phyloP scores from a whole-genome alignment of 2,888 invertebrate species.

The Meiosimyza decipiens region DNA sequence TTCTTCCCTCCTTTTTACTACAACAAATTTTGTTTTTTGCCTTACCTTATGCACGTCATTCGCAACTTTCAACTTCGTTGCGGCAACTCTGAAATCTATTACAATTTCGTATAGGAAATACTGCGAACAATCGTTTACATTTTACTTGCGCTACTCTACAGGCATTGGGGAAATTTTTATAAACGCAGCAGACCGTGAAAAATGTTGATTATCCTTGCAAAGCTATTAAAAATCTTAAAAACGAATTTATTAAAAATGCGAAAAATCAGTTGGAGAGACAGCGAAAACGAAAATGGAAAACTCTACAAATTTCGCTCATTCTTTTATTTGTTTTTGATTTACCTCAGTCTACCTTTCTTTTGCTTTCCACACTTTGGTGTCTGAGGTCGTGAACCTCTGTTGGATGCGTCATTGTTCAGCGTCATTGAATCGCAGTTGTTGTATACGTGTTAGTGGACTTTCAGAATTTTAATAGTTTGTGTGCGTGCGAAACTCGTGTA shows the following conservation, averaged over 20 bases:
- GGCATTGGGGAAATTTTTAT: constrained; percentile 23
- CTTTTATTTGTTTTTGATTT: background rate
- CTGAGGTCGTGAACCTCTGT: constrained; percentile 55
- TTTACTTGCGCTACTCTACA: background rate
- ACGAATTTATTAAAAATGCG: too few species aligned
- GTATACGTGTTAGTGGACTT: background rate
- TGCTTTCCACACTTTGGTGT: constrained; percentile 43
- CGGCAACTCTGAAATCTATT: constrained; percentile 26
- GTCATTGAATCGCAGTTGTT: constrained; percentile 8
- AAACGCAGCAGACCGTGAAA: constrained; percentile 31
- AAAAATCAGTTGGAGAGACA: too few species aligned
- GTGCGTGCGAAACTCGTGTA: background rate
- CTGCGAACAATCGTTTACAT: background rate
- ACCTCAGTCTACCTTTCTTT: background rate
- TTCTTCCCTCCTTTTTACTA: too few species aligned
- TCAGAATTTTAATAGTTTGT: constrained; percentile 11
- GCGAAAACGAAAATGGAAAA: too few species aligned
- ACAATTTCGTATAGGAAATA: constrained; percentile 29
- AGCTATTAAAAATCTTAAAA: too few species aligned
- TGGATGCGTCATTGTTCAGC: constrained; percentile 30
- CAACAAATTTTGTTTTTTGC: too few species aligned
- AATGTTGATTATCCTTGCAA: constrained; percentile 5
- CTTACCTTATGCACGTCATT: background rate
- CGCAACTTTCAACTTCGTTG: constrained; percentile 17
- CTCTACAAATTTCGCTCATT: too few species aligned